These are phyloP conservation scores for Eurystomus gularis DNA, from an alignment of 2,113 vertebrate species.

Conservation along the genomic window DNA sequence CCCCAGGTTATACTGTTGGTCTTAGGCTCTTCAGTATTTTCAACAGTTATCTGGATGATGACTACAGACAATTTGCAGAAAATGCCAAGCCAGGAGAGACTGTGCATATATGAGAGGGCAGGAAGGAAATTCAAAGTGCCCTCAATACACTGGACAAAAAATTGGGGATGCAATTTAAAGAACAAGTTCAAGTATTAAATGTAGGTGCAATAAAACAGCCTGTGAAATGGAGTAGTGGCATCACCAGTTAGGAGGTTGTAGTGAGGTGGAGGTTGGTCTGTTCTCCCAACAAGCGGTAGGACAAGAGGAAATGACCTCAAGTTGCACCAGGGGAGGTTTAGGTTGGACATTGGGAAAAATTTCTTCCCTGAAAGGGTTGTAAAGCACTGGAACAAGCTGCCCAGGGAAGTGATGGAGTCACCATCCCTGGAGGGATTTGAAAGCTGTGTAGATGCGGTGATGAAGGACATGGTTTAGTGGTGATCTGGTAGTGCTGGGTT, in stretches of 20 bases:
- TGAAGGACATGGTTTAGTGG: neutral
- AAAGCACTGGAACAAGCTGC: too few relatives aligned
- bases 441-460: neutral
- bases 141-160: neutral
- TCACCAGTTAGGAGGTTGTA: neutral
- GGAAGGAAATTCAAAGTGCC: neutral
- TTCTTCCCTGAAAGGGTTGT: too few relatives aligned
- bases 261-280: neutral
- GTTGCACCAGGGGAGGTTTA: too few relatives aligned
- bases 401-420: too few relatives aligned
- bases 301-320: too few relatives aligned
- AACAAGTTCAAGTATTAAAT: neutral
- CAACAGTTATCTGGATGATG: neutral
- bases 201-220: neutral
- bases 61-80: neutral
- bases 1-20: neutral
- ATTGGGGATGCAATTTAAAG: neutral
- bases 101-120: neutral
- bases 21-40: neutral
- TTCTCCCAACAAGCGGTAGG: neutral
- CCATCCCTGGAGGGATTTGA: neutral
- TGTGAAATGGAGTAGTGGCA: neutral
- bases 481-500: too few relatives aligned
- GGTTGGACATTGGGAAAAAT: too few relatives aligned
- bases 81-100: neutral